Conservation (phyloP, 2,888 invertebrate genomes). For the Heliconius sara region DNA sequence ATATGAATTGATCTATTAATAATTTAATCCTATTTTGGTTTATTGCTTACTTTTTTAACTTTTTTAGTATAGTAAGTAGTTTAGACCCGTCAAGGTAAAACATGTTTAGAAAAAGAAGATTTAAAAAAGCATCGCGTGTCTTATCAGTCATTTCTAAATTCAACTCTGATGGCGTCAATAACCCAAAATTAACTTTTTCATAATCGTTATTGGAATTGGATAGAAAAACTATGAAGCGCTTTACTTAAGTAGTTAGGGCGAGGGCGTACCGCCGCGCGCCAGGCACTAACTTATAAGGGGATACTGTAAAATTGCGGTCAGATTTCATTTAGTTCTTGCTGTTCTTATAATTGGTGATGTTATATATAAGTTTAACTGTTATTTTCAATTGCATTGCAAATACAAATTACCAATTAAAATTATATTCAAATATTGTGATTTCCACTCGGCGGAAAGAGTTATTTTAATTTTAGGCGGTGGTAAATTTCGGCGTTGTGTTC, state of each 20-base stretch:
- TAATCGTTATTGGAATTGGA: conserved; percentile 45
- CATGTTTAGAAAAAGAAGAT: no score
- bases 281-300: conserved; percentile 65
- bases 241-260: conserved; percentile 54
- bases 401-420: not conserved
- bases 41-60: no score
- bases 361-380: not conserved
- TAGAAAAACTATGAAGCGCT: conserved; percentile 51
- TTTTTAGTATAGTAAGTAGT: no score
- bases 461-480: no score
- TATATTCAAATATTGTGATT: not conserved
- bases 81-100: no score
- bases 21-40: no score
- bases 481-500: no score
- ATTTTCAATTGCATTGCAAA: not conserved
- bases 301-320: conserved; percentile 56
- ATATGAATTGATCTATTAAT: no score
- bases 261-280: conserved; percentile 66
- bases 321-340: conserved; percentile 57
- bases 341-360: conserved; percentile 52
- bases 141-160: not conserved
- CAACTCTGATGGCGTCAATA: conserved; percentile 1
- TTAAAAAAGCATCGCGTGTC: not conserved
- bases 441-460: no score
- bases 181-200: conserved; percentile 30